A percentile compares a stretch with the other conserved stretches of the same genome.
Evolutionary conservation across 1,140 invertebrate genomes (phyloP).

Genomic region (Calephelis virginiensis): DNA sequence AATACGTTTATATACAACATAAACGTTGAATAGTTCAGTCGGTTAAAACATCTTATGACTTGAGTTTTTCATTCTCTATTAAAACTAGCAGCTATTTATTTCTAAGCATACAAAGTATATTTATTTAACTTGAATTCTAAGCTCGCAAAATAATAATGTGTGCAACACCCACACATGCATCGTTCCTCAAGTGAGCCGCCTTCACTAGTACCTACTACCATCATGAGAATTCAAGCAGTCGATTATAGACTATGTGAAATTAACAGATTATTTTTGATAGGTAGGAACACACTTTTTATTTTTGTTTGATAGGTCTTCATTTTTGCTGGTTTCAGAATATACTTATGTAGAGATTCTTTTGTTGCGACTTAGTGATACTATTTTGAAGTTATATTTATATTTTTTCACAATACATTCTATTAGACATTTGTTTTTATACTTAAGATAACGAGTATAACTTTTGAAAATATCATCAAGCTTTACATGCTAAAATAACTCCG

Average conservation of each 20-base stretch:
- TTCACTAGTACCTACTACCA: constrained; percentile 48
- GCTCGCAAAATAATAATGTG: constrained; percentile 26
- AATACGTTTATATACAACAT: no score
- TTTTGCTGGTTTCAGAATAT: no score
- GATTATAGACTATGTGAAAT: constrained; percentile 38
- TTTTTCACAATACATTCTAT: no score
- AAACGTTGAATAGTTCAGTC: not conserved
- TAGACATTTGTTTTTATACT: no score
- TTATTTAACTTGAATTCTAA: constrained; percentile 2
- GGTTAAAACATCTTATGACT: not conserved
- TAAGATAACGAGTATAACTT: no score
- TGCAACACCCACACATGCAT: constrained; percentile 39
- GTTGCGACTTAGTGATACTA: no score
- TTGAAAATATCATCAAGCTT: no score
- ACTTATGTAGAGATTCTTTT: no score
- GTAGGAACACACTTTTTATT: not conserved
- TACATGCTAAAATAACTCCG: no score
- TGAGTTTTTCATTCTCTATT: no score
- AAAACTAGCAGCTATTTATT: not conserved
- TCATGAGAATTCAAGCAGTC: constrained; percentile 67
- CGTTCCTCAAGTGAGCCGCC: constrained; percentile 64
- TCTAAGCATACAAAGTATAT: not conserved
- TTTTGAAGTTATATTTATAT: no score
- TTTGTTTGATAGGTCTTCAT: no score
- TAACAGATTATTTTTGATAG: constrained; percentile 28